These are phyloP conservation scores for Mastacembelus armatus DNA, from an alignment of 2,797 vertebrate genomes.

Conservation along the genomic window DNA sequence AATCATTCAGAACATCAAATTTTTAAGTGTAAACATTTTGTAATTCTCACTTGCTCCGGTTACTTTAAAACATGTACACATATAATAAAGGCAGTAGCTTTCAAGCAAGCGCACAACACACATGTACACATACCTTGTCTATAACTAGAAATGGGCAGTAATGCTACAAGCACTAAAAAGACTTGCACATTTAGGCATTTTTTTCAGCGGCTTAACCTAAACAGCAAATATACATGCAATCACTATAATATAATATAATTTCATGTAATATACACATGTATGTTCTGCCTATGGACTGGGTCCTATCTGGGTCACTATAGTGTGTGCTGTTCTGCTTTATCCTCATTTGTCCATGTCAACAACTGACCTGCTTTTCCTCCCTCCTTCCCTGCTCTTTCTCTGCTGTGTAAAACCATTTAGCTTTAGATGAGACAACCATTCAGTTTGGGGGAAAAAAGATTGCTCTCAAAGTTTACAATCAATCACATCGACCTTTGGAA, in stretches of 20 bases:
- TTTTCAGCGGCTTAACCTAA: neutral
- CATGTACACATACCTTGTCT: neutral
- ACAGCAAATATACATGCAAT: neutral
- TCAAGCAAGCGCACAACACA: neutral
- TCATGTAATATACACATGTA: slow-evolving; percentile 7
- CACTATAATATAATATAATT: slow-evolving; percentile 22
- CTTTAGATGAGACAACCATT: slow-evolving; percentile 72
- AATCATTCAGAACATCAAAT: slow-evolving; percentile 11
- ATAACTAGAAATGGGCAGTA: neutral
- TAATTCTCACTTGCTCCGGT: neutral
- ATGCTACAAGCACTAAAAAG: neutral
- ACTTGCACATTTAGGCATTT: neutral
- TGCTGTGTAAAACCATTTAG: slow-evolving; percentile 75
- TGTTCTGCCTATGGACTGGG: slow-evolving; percentile 35
- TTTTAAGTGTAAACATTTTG: slow-evolving; percentile 4
- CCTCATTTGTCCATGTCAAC: slow-evolving; percentile 79
- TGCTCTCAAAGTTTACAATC: slow-evolving; percentile 69
- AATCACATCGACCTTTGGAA: slow-evolving; percentile 72
- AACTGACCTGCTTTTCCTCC: slow-evolving; percentile 79
- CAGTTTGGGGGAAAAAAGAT: slow-evolving; percentile 58
- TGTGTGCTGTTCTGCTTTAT: slow-evolving; percentile 57
- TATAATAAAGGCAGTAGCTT: neutral
- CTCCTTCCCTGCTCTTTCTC: slow-evolving; percentile 50
- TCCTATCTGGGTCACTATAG: slow-evolving; percentile 76
- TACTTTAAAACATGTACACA: neutral